Evolutionary conservation across 2,113 vertebrate genomes (phyloP).

Genomic region (Cryptomyrus ogoouensis): DNA sequence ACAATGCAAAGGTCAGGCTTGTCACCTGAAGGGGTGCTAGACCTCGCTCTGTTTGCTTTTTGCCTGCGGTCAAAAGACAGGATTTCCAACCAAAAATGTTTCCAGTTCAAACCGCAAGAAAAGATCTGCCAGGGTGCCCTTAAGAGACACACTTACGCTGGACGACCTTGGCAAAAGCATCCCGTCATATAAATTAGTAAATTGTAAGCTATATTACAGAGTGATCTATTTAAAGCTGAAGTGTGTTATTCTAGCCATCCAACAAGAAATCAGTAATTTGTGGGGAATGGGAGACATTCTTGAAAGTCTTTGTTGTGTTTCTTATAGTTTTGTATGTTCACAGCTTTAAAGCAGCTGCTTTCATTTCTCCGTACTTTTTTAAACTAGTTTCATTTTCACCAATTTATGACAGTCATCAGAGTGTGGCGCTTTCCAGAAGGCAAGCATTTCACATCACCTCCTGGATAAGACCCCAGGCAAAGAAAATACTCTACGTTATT

Average conservation of each 20-base stretch:
- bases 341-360: neutral
- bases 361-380: neutral
- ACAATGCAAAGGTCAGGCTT: neutral
- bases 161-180: neutral
- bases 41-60: neutral
- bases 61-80: neutral
- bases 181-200: neutral
- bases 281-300: too few species aligned
- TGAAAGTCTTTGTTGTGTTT: too few species aligned
- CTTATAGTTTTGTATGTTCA: neutral
- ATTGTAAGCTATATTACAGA: neutral
- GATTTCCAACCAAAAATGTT: neutral
- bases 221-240: neutral
- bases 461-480: neutral
- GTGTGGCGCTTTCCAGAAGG: neutral
- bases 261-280: too few species aligned
- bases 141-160: neutral
- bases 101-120: neutral
- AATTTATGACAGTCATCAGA: neutral
- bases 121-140: neutral
- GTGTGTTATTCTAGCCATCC: too few species aligned
- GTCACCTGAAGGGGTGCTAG: neutral
- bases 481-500: too few species aligned
- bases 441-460: neutral
- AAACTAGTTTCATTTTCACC: neutral